Evolutionary conservation across 2,888 invertebrate genomes (phyloP).

Genomic region (Dolichopus griseipennis): DNA sequence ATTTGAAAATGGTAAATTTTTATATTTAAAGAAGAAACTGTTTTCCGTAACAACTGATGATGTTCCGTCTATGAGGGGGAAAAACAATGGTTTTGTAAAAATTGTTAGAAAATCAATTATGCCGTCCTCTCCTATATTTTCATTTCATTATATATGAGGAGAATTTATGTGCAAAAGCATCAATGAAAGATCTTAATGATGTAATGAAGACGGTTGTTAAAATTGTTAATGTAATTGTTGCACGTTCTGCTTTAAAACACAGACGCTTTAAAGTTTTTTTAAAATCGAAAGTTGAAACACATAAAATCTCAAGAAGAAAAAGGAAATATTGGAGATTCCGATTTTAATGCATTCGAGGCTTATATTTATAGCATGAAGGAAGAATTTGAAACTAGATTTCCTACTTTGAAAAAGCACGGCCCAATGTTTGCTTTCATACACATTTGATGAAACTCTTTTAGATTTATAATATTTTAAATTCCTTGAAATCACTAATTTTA

Average conservation of each 20-base stretch:
- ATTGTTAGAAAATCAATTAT: slow-evolving; percentile 5
- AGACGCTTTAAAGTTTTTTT: slow-evolving; percentile 9
- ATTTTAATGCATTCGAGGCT: neutral
- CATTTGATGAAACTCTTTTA: slow-evolving; percentile 8
- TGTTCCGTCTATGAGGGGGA: slow-evolving; percentile 8
- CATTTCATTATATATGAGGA: slow-evolving; percentile 9
- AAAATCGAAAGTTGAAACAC: neutral
- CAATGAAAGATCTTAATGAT: slow-evolving; percentile 9
- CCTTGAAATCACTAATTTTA: slow-evolving; percentile 5
- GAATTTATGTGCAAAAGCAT: slow-evolving; percentile 11
- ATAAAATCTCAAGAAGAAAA: slow-evolving; percentile 4
- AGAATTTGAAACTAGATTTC: slow-evolving; percentile 9
- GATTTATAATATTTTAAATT: slow-evolving; percentile 5
- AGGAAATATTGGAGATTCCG: slow-evolving; percentile 1
- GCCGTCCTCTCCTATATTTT: slow-evolving; percentile 8
- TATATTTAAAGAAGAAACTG: slow-evolving; percentile 2
- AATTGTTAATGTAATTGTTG: slow-evolving; percentile 4
- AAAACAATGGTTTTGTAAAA: neutral
- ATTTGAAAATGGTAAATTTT: neutral
- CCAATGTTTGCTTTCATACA: slow-evolving; percentile 5
- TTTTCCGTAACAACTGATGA: slow-evolving; percentile 8
- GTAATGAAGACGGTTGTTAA: slow-evolving; percentile 9
- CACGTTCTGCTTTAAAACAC: slow-evolving; percentile 10
- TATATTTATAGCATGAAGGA: slow-evolving; percentile 7
- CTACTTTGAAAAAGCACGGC: slow-evolving; percentile 1